Percentiles rank a stretch among this genome's conserved stretches.
Evolutionary conservation across 2,888 invertebrate genomes (phyloP).

Genomic region (Gasteruption jaculator): DNA sequence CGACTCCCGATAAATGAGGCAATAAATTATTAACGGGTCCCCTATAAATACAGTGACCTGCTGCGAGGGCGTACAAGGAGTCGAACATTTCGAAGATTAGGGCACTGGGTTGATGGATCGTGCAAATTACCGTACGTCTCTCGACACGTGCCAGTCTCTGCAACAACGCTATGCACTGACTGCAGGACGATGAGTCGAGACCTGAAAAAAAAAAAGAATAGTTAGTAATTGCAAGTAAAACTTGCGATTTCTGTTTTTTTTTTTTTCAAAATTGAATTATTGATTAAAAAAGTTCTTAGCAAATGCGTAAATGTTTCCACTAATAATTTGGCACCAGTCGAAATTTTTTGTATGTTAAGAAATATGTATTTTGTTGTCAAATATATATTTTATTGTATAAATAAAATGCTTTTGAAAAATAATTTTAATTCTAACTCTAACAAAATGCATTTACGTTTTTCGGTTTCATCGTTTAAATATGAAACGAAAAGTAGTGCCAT

Average conservation of each 20-base stretch:
- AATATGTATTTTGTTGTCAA: no score
- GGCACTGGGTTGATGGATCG: constrained; percentile 93
- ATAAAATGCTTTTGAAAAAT: no score
- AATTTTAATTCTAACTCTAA: no score
- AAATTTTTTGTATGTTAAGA: no score
- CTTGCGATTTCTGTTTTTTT: constrained; percentile 5
- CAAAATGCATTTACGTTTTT: no score
- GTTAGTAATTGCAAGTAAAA: background rate
- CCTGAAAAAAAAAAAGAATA: constrained; percentile 51
- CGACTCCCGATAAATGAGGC: constrained; percentile 72
- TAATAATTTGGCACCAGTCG: no score
- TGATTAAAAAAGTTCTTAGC: background rate
- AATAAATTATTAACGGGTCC: constrained; percentile 71
- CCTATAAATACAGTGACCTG: constrained; percentile 79
- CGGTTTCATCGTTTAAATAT: no score
- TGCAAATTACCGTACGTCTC: constrained; percentile 85
- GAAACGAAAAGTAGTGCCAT: no score
- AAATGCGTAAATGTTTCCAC: no score
- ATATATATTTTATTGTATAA: no score
- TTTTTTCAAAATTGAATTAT: background rate
- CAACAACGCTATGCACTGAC: constrained; percentile 76
- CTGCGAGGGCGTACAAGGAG: constrained; percentile 77
- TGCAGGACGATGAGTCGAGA: constrained; percentile 82
- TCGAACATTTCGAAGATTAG: constrained; percentile 91
- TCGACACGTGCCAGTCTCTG: constrained; percentile 73